These are phyloP conservation scores for Calliopsis andreniformis DNA, from an alignment of 1,140 invertebrate species.

Conservation along the genomic window DNA sequence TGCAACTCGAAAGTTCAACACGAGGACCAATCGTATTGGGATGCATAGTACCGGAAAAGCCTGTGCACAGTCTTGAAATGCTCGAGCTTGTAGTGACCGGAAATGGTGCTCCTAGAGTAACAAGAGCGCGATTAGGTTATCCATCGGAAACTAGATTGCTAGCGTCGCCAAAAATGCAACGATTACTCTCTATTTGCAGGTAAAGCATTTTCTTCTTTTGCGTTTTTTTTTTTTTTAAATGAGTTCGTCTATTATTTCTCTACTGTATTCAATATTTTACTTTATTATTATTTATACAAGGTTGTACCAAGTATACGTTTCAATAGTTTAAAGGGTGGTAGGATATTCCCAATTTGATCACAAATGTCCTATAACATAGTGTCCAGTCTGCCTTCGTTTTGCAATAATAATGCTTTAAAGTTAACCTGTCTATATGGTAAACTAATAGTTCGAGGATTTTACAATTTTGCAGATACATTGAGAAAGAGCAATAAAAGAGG, in stretches of 20 bases:
- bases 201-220: slow-evolving; percentile 44
- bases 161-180: slow-evolving; percentile 79
- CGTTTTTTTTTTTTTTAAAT: not conserved
- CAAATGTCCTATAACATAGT: too few relatives aligned
- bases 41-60: slow-evolving; percentile 79
- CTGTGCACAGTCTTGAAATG: slow-evolving; percentile 80
- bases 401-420: too few relatives aligned
- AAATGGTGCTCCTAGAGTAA: slow-evolving; percentile 77
- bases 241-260: not conserved
- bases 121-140: slow-evolving; percentile 77
- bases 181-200: slow-evolving; percentile 79
- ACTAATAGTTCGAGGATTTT: too few relatives aligned
- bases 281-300: too few relatives aligned
- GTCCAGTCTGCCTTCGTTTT: too few relatives aligned
- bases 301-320: too few relatives aligned
- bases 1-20: slow-evolving; percentile 79
- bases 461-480: too few relatives aligned
- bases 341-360: too few relatives aligned
- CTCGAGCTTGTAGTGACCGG: slow-evolving; percentile 78
- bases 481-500: too few relatives aligned
- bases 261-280: not conserved
- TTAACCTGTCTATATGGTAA: too few relatives aligned
- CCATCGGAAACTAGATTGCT: slow-evolving; percentile 78
- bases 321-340: too few relatives aligned
- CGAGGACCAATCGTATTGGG: slow-evolving; percentile 79